Conservation (phyloP, 2,113 vertebrate species). For the Oreochromis niloticus region DNA sequence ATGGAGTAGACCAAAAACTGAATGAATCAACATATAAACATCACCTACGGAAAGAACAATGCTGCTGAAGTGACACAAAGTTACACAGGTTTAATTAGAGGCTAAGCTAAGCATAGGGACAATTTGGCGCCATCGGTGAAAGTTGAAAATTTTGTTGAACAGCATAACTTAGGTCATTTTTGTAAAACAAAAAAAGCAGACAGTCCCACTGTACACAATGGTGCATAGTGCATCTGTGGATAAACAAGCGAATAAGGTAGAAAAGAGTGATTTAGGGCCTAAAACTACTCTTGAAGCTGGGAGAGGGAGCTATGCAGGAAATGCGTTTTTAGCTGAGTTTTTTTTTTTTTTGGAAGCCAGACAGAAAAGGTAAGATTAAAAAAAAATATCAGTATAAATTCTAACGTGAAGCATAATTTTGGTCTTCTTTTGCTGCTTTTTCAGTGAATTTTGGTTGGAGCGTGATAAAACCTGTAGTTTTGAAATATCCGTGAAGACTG, state of each 20-base stretch:
- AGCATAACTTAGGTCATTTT: neutral
- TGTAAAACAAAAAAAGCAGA: neutral
- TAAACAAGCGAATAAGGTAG: neutral
- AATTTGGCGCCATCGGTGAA: neutral
- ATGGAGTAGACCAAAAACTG: neutral
- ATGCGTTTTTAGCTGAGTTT: neutral
- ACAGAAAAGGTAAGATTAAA: neutral
- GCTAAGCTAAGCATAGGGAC: neutral
- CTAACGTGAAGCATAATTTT: neutral
- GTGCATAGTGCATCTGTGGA: neutral
- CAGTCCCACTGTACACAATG: neutral
- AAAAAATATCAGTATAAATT: neutral
- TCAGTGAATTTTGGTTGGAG: neutral
- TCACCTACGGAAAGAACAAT: neutral
- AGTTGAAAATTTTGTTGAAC: neutral
- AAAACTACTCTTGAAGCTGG: neutral
- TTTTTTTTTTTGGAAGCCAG: neutral
- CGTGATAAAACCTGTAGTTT: neutral
- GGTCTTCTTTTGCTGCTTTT: neutral
- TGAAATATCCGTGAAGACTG: neutral
- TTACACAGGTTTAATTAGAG: neutral
- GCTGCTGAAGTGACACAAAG: neutral
- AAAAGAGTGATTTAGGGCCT: neutral
- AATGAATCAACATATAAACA: neutral
- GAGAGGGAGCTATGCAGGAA: neutral